Evolutionary conservation across 2,113 vertebrate genomes (phyloP).

Genomic region (Forbesichthys papilliferus): DNA sequence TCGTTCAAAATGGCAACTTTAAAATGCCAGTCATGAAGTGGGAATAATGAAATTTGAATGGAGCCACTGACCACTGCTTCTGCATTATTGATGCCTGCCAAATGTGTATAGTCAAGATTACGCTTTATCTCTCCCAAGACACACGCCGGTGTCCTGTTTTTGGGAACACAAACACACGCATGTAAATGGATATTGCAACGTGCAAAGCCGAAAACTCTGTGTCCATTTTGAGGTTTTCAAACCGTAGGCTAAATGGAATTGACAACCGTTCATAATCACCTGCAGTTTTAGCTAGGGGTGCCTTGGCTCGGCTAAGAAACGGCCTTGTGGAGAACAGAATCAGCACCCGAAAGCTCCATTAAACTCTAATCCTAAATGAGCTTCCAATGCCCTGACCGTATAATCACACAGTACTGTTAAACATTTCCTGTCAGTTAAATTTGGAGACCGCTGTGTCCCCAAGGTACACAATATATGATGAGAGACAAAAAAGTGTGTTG

Average conservation of each 20-base stretch:
- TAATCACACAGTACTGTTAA: conserved; percentile 45
- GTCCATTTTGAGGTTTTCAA: conserved; percentile 71
- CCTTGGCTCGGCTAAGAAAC: conserved; percentile 58
- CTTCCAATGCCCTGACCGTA: conserved; percentile 61
- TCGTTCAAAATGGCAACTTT: conserved; percentile 68
- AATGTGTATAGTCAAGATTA: conserved; percentile 71
- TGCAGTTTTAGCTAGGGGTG: conserved; percentile 63
- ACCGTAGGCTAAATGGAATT: conserved; percentile 70
- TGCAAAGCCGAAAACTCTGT: conserved; percentile 63
- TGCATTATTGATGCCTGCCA: conserved; percentile 73
- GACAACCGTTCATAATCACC: conserved; percentile 78
- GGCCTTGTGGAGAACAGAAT: conserved; percentile 66
- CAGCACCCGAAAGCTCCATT: conserved; percentile 63
- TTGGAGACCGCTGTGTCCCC: conserved; percentile 29
- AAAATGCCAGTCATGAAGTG: conserved; percentile 78
- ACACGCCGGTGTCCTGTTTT: conserved; percentile 61
- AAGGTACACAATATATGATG: conserved; percentile 10
- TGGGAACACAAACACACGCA: conserved; percentile 67
- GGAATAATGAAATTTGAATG: conserved; percentile 79
- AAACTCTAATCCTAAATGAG: conserved; percentile 72
- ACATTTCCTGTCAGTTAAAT: conserved; percentile 41
- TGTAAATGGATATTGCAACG: conserved; percentile 57
- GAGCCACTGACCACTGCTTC: conserved; percentile 63
- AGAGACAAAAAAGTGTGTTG: conserved; percentile 23
- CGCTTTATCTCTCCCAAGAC: conserved; percentile 74